Percentiles rank a stretch among this genome's conserved stretches.
Conservation (phyloP, 2,113 vertebrate species). For the Ranitomeya variabilis region DNA sequence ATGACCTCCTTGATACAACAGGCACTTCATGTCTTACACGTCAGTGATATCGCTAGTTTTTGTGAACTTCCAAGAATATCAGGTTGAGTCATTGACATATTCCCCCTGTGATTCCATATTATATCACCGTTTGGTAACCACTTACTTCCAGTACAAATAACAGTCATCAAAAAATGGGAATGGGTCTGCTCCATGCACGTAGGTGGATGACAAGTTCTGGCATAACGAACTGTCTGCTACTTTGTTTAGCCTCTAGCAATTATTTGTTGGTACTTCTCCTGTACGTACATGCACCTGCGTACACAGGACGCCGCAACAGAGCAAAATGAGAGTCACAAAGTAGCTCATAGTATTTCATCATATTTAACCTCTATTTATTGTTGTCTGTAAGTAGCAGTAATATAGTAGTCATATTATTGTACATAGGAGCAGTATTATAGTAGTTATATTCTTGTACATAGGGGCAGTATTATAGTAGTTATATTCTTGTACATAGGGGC, state of each 20-base stretch:
- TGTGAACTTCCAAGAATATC: not conserved
- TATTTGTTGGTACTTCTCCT: not conserved
- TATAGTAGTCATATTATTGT: slow-evolving; percentile 10
- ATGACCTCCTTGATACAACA: not conserved
- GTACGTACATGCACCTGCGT: not conserved
- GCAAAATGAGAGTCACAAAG: not conserved
- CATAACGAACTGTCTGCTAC: not conserved
- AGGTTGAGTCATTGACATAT: not conserved
- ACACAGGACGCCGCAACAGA: not conserved
- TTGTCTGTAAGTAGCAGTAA: not conserved
- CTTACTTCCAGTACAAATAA: not conserved
- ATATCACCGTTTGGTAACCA: not conserved
- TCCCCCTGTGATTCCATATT: not conserved
- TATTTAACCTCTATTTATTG: not conserved
- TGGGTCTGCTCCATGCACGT: not conserved
- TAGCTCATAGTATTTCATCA: not conserved
- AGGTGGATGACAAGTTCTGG: not conserved
- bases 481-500: slow-evolving; percentile 17
- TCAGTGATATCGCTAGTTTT: not conserved
- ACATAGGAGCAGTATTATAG: not conserved
- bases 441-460: slow-evolving; percentile 13
- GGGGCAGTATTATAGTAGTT: slow-evolving; percentile 20
- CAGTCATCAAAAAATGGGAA: not conserved
- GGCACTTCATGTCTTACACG: not conserved
- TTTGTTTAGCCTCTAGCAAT: not conserved